These are phyloP conservation scores for Dromaius novaehollandiae DNA, from an alignment of 2,113 vertebrate species.

Conservation along the genomic window DNA sequence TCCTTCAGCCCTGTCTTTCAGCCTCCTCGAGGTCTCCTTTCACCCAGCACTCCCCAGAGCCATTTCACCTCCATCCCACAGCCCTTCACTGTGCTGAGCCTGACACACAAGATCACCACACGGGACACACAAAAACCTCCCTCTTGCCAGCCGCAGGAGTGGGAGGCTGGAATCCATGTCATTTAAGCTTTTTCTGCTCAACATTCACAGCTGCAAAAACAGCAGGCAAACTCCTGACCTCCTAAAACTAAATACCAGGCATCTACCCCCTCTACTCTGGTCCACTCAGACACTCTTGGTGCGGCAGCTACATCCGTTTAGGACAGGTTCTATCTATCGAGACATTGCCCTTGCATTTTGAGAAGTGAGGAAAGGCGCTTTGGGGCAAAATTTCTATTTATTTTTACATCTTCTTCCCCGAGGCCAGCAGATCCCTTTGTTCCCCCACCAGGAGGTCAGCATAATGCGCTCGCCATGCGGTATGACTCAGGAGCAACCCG, in stretches of 20 bases:
- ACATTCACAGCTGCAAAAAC: slow-evolving; percentile 17
- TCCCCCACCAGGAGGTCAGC: not conserved
- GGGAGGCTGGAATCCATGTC: not conserved
- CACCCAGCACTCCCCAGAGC: not conserved
- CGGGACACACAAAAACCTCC: not conserved
- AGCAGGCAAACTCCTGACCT: slow-evolving; percentile 1
- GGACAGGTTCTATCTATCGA: not conserved
- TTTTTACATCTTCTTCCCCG: not conserved
- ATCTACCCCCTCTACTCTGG: not conserved
- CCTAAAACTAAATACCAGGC: not conserved
- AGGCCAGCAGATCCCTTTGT: not conserved
- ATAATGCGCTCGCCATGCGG: not conserved
- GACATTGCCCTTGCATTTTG: not conserved
- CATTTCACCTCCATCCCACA: not conserved
- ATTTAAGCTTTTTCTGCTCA: not conserved
- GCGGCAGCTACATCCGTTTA: not conserved
- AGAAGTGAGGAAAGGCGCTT: not conserved
- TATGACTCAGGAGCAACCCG: not conserved
- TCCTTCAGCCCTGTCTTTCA: not conserved
- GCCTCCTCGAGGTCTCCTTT: not conserved
- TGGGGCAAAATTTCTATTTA: not conserved
- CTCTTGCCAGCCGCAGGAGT: not conserved
- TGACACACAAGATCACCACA: rapidly evolving
- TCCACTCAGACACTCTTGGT: not conserved
- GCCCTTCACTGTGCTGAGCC: not conserved